phyloP scores from a whole-genome alignment of 2,888 invertebrate species.

The Pandemis cinnamomeana region DNA sequence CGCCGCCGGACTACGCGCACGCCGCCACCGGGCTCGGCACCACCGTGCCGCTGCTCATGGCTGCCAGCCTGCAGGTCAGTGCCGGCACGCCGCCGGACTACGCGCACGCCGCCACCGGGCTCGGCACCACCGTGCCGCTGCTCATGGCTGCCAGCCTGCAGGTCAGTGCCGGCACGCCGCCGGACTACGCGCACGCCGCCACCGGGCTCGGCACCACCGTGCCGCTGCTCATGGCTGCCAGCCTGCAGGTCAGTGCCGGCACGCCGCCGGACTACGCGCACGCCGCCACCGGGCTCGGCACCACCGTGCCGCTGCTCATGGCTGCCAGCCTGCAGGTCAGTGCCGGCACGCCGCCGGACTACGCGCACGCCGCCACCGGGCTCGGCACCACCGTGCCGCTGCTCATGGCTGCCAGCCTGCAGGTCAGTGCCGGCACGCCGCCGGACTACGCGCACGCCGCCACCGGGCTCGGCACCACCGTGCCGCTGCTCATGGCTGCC shows the following conservation, averaged over 20 bases:
- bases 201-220: too few relatives aligned
- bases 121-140: slow-evolving; percentile 86
- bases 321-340: too few relatives aligned
- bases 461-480: slow-evolving; percentile 86
- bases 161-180: neutral
- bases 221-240: too few relatives aligned
- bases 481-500: slow-evolving; percentile 88
- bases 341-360: slow-evolving; percentile 87
- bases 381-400: slow-evolving; percentile 86
- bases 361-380: slow-evolving; percentile 86
- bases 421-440: slow-evolving; percentile 72
- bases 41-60: slow-evolving; percentile 88
- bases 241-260: neutral
- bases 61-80: slow-evolving; percentile 69
- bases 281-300: too few relatives aligned
- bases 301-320: too few relatives aligned
- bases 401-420: slow-evolving; percentile 86
- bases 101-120: slow-evolving; percentile 86
- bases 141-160: slow-evolving; percentile 86
- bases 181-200: too few relatives aligned
- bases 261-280: too few relatives aligned
- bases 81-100: slow-evolving; percentile 86
- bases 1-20: slow-evolving; percentile 86
- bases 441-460: slow-evolving; percentile 86
- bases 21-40: slow-evolving; percentile 86